Base-by-base conservation (phyloP, 2,797 vertebrate species). In the Trachops cirrhosus region DNA sequence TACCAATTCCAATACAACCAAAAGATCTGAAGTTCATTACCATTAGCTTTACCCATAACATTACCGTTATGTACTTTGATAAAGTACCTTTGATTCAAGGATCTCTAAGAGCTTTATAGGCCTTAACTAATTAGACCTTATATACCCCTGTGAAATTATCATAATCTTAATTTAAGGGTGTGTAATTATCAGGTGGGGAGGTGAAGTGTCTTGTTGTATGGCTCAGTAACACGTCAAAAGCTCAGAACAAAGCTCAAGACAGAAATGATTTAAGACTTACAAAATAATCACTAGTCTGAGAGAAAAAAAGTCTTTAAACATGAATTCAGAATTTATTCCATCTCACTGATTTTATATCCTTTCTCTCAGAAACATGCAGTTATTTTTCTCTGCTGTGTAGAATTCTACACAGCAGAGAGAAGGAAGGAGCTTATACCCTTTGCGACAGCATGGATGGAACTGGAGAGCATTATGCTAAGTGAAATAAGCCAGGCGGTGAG, bases 231-330 rank as follows among this genome's bases (percentile, higher is more conserved):
- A 93, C 88, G 85, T 93, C 50, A 85, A 92, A 95, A 95, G 24
- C 79, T 88, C 26, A 46, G 84, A 62, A 91, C 73, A 93, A 94
- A 95, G 24, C 71, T 90, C 26, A 57, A 90, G 73, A 93, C 68
- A 93, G 34, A 94, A 75, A 84, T 88, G 57, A 93, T 85, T 44
- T 82, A 96, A 96, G 46, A 91, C 79, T 92, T 94, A 87, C 52
- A 86, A 62, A 79, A 94, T 50, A 83, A 86, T 83, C 67, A 70
- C 48, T 77, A 70, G 57, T 90, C 83, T 89, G 15, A 48, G n/a
- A 50, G 62, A 96, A 96, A 96, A 93, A 79, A 95, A 93, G 86
- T 91, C 39, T 80, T 96, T 94, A 68, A 95, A 73, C 22, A 84
- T 77, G 92, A 91, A 83, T 96, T 96, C 64, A 89, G 57, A n/a